phyloP scores from a whole-genome alignment of 23 tunicate genomes.

The Trididemnum clinides region DNA sequence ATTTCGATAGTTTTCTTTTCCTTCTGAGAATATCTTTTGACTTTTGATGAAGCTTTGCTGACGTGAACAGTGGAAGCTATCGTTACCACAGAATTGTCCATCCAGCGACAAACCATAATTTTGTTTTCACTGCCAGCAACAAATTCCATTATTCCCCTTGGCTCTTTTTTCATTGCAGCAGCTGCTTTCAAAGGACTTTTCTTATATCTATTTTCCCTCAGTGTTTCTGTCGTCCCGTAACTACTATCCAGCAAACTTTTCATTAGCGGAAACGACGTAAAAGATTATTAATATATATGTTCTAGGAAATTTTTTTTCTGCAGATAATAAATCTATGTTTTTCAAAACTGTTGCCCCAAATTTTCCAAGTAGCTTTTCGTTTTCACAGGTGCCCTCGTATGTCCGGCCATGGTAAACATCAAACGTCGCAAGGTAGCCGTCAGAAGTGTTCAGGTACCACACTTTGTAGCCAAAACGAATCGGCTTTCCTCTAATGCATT shows the following conservation, averaged over 20 bases:
- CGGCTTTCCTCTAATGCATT: slow-evolving; percentile 6
- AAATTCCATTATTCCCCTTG: slow-evolving; percentile 1
- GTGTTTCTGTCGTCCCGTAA: background rate
- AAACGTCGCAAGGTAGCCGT: slow-evolving; percentile 7
- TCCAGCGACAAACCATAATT: slow-evolving; percentile 5
- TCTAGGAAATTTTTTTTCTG: background rate
- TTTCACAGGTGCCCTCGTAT: background rate
- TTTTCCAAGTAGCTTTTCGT: background rate
- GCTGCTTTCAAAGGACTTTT: slow-evolving; percentile 8
- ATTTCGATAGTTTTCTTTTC: background rate
- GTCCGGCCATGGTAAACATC: background rate
- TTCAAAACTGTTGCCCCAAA: slow-evolving; percentile 9
- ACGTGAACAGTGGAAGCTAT: slow-evolving; percentile 15
- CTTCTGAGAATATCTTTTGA: background rate
- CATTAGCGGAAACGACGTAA: slow-evolving; percentile 10
- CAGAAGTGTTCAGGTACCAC: slow-evolving; percentile 6
- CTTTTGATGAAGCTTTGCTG: slow-evolving; percentile 7
- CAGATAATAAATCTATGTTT: background rate
- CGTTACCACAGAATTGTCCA: slow-evolving; percentile 25
- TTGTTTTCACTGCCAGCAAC: slow-evolving; percentile 12
- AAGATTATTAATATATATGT: background rate
- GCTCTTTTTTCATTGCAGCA: slow-evolving; percentile 6
- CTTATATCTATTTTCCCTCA: slow-evolving; percentile 3
- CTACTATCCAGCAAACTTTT: slow-evolving; percentile 4
- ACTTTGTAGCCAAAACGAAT: slow-evolving; percentile 16